phyloP scores from a whole-genome alignment of 37 sponge, comb jelly and placozoan species.

The Eunapius fragilis region DNA sequence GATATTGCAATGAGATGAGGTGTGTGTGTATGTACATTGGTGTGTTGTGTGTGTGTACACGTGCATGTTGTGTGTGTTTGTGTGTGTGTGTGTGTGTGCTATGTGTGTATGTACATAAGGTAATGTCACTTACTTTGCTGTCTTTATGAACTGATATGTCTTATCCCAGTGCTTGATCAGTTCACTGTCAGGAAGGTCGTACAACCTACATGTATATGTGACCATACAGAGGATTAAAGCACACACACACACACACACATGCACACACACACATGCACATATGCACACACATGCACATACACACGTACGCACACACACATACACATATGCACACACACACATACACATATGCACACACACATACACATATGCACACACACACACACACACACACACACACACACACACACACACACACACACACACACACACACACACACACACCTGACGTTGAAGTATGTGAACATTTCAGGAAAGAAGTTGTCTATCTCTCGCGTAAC shows the following conservation, averaged over 20 bases:
- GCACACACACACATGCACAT: background rate
- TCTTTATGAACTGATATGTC: conserved; percentile 92
- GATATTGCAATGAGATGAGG: too few relatives aligned
- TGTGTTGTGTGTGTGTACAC: background rate
- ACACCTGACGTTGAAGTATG: conserved; percentile 92
- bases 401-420: background rate
- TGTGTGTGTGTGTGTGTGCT: background rate
- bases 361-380: conserved; percentile 8
- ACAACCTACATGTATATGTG: conserved; percentile 71
- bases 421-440: background rate
- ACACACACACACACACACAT: conserved; percentile 4
- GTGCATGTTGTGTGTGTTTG: background rate
- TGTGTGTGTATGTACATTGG: background rate
- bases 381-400: background rate
- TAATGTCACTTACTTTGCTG: conserved; percentile 74
- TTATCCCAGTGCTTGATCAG: conserved; percentile 96
- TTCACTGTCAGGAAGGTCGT: conserved; percentile 83
- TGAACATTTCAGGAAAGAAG: conserved; percentile 90
- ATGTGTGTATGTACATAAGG: background rate
- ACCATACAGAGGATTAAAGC: background rate
- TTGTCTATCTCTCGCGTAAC: conserved; percentile 96
- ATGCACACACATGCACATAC: background rate
- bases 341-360: conserved; percentile 2
- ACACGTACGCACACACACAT: conserved; percentile 17
- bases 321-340: conserved; percentile 16